Evolutionary conservation across 2,888 invertebrate genomes (phyloP), one percentile per base, ranked within the genome.

Genomic region (Philereme transversata): DNA sequence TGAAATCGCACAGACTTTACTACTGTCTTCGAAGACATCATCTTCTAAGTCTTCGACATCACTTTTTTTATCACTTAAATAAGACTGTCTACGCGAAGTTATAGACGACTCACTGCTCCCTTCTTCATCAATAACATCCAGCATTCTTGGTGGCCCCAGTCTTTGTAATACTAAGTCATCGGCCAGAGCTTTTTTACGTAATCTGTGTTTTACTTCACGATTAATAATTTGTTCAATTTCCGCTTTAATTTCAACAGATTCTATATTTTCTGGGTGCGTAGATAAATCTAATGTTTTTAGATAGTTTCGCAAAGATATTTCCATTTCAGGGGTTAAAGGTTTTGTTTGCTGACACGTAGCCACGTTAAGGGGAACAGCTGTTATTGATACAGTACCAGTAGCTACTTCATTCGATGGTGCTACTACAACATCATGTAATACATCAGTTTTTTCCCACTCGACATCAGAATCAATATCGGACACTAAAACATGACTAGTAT

Each of bases 71-170:
- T 92, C 92, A 74, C 90, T 79, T 74, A 93, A 74, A 83, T 93
- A 87, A 72, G 94, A 84, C 71, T 93, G 87, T 74, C 94, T 77
- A 71, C 93, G 78, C 71, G 95, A 93, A 69, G 93, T 90, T 67
- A 94, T 92, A 68, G 94, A 95, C 5, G 94, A 91, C 74, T 95
- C 95, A 76, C 90, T 84, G 73, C 96, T 96, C 4, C 94, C 94
- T 88, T 97, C 97, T 84, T 97, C 97, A 74, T 95, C 95, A 69
- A 97, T 97, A 5, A 95, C 96, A 77, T 96, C 96, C 75, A 97
- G 88, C 68, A 94, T 95, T 77, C 96, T 93, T 8, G 95, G 94
- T 74, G 94, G 94, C 5, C 94, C 93, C 0, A 95, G 93, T 57
- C 94, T 82, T 65, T 81, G 79, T 44, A 75, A 65, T 49, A 79